Percentiles rank a stretch among this genome's conserved stretches.
Evolutionary conservation across 2,113 vertebrate genomes (phyloP).

Genomic region (Mustela lutreola): DNA sequence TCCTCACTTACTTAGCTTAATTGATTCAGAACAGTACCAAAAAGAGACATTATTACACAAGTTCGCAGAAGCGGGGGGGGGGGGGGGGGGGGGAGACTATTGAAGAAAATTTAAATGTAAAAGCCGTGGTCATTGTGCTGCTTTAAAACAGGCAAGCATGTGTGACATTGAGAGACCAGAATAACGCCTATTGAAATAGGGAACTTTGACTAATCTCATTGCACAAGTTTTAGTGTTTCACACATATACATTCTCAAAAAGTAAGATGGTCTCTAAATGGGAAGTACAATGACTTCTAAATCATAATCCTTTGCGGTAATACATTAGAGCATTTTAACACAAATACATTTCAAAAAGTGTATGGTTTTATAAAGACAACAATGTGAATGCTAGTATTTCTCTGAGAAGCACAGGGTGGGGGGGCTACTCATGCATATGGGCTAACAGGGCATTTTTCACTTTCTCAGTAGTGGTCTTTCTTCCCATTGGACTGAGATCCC

Average conservation of each 20-base stretch:
- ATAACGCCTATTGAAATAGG: constrained; percentile 75
- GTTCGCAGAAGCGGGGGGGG: not conserved
- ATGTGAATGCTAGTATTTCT: not conserved
- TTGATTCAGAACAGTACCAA: constrained; percentile 82
- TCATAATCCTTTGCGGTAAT: constrained; percentile 46
- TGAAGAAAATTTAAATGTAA: constrained; percentile 83
- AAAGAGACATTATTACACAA: constrained; percentile 83
- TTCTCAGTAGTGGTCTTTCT: constrained; percentile 68
- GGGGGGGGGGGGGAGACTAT: constrained; percentile 47
- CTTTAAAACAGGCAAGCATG: constrained; percentile 79
- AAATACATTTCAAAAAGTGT: constrained; percentile 60
- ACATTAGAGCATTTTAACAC: not conserved
- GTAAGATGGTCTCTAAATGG: constrained; percentile 64
- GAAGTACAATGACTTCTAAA: constrained; percentile 71
- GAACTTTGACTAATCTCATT: constrained; percentile 72
- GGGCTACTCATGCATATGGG: constrained; percentile 17
- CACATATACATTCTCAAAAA: constrained; percentile 65
- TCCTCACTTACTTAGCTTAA: constrained; percentile 74
- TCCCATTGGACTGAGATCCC: constrained; percentile 38
- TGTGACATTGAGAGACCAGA: constrained; percentile 73
- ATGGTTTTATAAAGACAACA: constrained; percentile 52
- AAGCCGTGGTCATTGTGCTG: constrained; percentile 75
- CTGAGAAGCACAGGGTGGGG: constrained; percentile 40
- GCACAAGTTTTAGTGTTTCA: constrained; percentile 74
- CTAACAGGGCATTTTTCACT: constrained; percentile 61